phyloP scores from a whole-genome alignment of 2,888 invertebrate genomes.

The Acleris sparsana region DNA sequence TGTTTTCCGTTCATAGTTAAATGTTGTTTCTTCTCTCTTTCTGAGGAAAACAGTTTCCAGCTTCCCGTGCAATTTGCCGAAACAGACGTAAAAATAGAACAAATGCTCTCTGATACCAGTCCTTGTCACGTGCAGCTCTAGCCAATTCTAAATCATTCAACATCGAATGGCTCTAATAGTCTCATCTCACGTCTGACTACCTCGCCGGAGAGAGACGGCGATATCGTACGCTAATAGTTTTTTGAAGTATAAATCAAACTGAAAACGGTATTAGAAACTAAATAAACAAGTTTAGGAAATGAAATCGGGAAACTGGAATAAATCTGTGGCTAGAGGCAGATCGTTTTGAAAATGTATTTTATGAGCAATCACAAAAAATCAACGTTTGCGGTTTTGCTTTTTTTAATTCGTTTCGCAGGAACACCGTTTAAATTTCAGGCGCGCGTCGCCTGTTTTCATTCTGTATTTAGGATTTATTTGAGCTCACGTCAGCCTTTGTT shows the following conservation, averaged over 20 bases:
- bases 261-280: constrained; percentile 13
- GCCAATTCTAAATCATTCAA: constrained; percentile 32
- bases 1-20: neutral
- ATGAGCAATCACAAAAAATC: constrained; percentile 1
- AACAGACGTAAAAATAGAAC: constrained; percentile 26
- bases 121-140: constrained; percentile 28
- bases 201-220: constrained; percentile 11
- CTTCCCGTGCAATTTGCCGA: constrained; percentile 15
- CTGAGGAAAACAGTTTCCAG: constrained; percentile 36
- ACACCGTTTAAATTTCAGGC: too few species aligned
- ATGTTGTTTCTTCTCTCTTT: neutral
- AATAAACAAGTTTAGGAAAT: constrained; percentile 16
- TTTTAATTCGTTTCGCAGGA: too few species aligned
- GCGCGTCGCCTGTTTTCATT: too few species aligned
- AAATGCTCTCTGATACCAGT: constrained; percentile 24
- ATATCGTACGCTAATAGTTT: constrained; percentile 18
- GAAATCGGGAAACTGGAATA: constrained; percentile 11
- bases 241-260: constrained; percentile 15
- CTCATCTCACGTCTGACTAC: constrained; percentile 26
- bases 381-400: too few species aligned
- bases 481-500: too few species aligned
- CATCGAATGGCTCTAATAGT: constrained; percentile 21
- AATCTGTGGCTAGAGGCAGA: constrained; percentile 3
- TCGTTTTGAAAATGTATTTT: constrained; percentile 6
- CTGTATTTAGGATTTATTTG: too few species aligned